Evolutionary conservation across 23 tunicate genomes (phyloP).

Genomic region (Ciona savignyi): DNA sequence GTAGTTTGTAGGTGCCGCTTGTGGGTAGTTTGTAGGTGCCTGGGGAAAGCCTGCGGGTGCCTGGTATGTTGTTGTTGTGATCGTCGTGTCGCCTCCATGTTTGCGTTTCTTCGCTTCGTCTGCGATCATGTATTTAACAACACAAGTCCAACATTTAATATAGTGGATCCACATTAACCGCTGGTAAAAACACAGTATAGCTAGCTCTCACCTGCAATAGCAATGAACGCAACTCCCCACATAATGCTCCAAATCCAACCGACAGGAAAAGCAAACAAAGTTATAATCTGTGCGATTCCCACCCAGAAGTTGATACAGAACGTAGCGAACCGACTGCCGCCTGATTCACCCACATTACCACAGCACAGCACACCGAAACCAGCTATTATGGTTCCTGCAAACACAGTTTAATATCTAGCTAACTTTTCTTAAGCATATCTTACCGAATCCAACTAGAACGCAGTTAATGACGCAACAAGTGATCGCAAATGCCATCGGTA

Average conservation of each 20-base stretch:
- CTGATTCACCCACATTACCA: neutral
- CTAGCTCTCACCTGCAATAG: constrained; percentile 3
- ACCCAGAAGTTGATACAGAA: neutral
- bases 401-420: too few species aligned
- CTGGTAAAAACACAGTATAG: too few species aligned
- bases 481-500: constrained; percentile 18
- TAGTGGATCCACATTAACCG: too few species aligned
- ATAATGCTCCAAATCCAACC: constrained; percentile 4
- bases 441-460: constrained; percentile 36
- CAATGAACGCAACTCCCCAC: neutral
- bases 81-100: too few species aligned
- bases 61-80: too few species aligned
- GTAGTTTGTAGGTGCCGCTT: too few species aligned
- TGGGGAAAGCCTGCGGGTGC: too few species aligned
- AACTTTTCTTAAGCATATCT: too few species aligned
- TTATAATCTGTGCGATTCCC: neutral
- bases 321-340: neutral
- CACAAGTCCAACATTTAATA: too few species aligned
- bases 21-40: too few species aligned
- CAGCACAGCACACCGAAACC: neutral
- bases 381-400: neutral
- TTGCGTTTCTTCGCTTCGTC: too few species aligned
- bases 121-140: too few species aligned
- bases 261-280: neutral
- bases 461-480: constrained; percentile 22